Evolutionary conservation across 2,113 vertebrate genomes (phyloP), one percentile per base, ranked within the genome.

Genomic region (Anolis carolinensis): DNA sequence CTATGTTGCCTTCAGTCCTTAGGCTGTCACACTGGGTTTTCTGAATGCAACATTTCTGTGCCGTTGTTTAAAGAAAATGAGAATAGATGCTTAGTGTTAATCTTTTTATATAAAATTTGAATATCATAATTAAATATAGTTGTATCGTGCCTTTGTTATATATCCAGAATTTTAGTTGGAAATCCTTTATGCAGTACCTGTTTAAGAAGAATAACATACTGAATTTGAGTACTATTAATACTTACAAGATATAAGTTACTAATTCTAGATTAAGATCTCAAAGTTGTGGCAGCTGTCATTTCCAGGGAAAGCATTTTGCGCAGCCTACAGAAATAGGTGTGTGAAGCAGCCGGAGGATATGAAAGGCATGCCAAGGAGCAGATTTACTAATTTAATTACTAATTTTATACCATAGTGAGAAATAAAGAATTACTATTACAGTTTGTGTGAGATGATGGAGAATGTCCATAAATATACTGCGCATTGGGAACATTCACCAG

Each of bases 131-230:
- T 84, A 8, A 23, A 81, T 81, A 77, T 81, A 77, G 36, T 86
- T 34, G 88, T 91, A 88, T 87, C 82, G 78, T 88, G 39, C 89
- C 0, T 92, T 89, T 78, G 34, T 84, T 87, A 84, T 27, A 68
- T 25, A 79, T 73, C 89, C 90, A 84, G 89, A 72, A 59, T 84
- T 87, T 87, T 91, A 90, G 32, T 32, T 91, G 79, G 81, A n/a
- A 1, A 21, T 76, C 11, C 74, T 44, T 1, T 0, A 30, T 78
- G 82, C 82, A 80, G 18, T 74, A 2, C 34, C 23, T 74, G 20
- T 62, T 7, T 82, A n/a, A 83, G 77, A 80, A 80, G 85, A 78
- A 59, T 62, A 59, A 73, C 82, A 30, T 13, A 72, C 88, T 14
- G 50, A 72, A 84, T 74, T 16, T 1, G 2, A 50, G 36, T 25